A percentile compares a stretch with the other conserved stretches of the same genome.
These are phyloP conservation scores for Odocoileus hemionus DNA, from an alignment of 2,113 vertebrate species.

Conservation along the genomic window DNA sequence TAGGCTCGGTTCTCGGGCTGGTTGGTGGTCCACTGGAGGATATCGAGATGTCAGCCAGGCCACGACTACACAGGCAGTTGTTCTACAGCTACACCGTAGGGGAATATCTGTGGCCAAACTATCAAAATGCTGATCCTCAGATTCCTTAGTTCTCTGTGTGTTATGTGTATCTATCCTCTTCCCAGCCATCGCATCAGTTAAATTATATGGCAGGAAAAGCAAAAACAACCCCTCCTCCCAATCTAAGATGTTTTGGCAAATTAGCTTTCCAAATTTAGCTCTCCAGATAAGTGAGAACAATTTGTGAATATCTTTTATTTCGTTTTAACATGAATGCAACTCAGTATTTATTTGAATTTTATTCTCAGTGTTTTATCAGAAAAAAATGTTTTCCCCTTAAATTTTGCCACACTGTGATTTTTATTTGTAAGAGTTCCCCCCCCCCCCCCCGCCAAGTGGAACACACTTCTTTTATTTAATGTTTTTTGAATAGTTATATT, in stretches of 20 bases:
- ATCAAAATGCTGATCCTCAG: neutral
- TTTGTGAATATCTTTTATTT: slow-evolving; percentile 5
- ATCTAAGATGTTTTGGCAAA: neutral
- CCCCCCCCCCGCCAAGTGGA: neutral
- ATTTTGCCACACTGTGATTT: neutral
- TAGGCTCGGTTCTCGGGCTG: neutral
- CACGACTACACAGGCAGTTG: fast-evolving
- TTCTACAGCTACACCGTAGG: neutral
- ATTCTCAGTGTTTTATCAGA: neutral
- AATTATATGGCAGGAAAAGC: neutral
- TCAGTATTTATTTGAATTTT: neutral
- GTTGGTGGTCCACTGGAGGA: neutral
- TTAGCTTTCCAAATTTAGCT: neutral
- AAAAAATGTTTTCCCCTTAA: neutral
- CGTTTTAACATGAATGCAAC: neutral
- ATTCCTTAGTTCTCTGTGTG: neutral
- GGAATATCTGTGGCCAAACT: neutral
- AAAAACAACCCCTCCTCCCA: neutral
- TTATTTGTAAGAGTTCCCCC: slow-evolving; percentile 5
- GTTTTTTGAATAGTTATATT: neutral
- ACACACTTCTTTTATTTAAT: neutral
- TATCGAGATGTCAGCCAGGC: neutral
- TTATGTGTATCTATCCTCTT: neutral
- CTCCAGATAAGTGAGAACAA: neutral
- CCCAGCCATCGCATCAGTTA: neutral